These are phyloP conservation scores for Hyla sarda DNA, from an alignment of 2,113 vertebrate genomes.

Conservation along the genomic window DNA sequence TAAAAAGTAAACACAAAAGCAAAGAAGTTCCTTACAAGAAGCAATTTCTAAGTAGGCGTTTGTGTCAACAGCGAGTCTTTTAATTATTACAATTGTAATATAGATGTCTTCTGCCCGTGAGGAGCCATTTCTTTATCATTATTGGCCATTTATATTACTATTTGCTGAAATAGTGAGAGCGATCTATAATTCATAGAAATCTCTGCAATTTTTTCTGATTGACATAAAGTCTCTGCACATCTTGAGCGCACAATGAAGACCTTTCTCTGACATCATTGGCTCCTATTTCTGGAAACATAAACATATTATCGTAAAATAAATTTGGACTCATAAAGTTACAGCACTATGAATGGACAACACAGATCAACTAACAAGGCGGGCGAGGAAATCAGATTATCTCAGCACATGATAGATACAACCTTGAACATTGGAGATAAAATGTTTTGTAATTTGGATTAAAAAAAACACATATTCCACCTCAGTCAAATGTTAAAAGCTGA, in stretches of 20 bases:
- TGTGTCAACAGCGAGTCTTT: neutral
- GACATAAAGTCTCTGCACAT: neutral
- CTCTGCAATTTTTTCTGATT: constrained; percentile 21
- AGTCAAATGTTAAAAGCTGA: neutral
- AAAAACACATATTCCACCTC: neutral
- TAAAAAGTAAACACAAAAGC: neutral
- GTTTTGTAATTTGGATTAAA: neutral
- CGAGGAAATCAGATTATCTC: neutral
- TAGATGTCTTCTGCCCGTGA: neutral
- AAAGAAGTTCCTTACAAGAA: neutral
- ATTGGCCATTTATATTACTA: constrained; percentile 13
- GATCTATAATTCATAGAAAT: constrained; percentile 19
- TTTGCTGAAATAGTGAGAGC: neutral
- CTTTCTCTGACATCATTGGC: neutral
- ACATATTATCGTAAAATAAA: neutral
- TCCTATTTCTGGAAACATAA: neutral
- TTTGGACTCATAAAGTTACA: neutral
- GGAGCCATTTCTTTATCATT: neutral
- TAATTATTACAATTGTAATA: constrained; percentile 12
- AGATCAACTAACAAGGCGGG: neutral
- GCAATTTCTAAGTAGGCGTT: neutral
- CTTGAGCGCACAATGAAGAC: neutral
- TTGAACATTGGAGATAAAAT: neutral
- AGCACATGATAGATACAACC: neutral
- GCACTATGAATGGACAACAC: neutral